These are phyloP conservation scores for Ethmia dodecea DNA, from an alignment of 2,888 invertebrate species.

Conservation along the genomic window DNA sequence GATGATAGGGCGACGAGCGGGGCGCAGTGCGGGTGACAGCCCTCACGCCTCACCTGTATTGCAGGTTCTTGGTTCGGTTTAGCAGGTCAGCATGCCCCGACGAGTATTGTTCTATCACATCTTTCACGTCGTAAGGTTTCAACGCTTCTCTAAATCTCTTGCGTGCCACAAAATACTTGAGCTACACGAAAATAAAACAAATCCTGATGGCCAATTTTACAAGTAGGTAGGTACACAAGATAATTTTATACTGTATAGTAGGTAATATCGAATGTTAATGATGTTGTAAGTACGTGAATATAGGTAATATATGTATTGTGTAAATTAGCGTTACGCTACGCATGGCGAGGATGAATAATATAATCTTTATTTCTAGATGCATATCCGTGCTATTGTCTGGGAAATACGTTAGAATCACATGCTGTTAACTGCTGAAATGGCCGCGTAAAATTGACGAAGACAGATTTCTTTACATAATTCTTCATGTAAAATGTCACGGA, in stretches of 20 bases:
- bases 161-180: slow-evolving; percentile 93
- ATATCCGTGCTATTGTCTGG: too few species aligned
- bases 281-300: not conserved
- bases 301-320: not conserved
- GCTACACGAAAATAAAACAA: slow-evolving; percentile 78
- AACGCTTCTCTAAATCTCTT: slow-evolving; percentile 94
- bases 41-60: slow-evolving; percentile 82
- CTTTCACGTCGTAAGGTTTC: slow-evolving; percentile 96
- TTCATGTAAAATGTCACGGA: too few species aligned
- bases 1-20: slow-evolving; percentile 28
- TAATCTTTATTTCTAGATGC: too few species aligned
- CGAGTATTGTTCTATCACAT: slow-evolving; percentile 95
- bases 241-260: too few species aligned
- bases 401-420: too few species aligned
- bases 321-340: too few species aligned
- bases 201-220: slow-evolving; percentile 38
- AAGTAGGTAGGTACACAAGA: slow-evolving; percentile 14
- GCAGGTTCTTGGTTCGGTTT: slow-evolving; percentile 91
- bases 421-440: too few species aligned
- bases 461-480: too few species aligned
- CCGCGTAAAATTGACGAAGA: too few species aligned
- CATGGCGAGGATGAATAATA: too few species aligned
- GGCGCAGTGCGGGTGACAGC: slow-evolving; percentile 18
- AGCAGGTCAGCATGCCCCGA: slow-evolving; percentile 92
- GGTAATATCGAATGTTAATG: too few species aligned